These are phyloP conservation scores for Rhingia campestris DNA, from an alignment of 2,888 invertebrate species.

Conservation along the genomic window DNA sequence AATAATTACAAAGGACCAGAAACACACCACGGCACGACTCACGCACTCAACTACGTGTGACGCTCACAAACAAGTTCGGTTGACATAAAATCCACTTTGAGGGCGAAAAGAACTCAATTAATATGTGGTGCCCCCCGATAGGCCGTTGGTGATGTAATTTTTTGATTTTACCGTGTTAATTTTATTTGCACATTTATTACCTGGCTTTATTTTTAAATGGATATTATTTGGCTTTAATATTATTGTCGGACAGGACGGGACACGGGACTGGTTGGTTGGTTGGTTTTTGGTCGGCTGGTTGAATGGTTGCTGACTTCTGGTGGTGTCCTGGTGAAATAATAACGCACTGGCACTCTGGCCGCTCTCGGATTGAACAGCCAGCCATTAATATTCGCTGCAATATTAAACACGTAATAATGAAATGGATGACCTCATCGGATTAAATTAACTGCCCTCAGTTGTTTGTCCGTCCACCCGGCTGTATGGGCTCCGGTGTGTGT, in stretches of 20 bases:
- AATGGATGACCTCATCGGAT: constrained; percentile 74
- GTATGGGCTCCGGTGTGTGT: neutral
- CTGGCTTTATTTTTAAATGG: constrained; percentile 72
- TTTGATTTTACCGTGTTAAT: constrained; percentile 72
- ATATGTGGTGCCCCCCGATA: constrained; percentile 46
- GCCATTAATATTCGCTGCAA: constrained; percentile 72
- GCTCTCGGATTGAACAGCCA: constrained; percentile 61
- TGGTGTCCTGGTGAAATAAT: constrained; percentile 34
- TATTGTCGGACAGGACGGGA: constrained; percentile 41
- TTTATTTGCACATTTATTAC: constrained; percentile 75
- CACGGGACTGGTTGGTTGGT: constrained; percentile 58
- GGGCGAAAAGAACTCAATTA: constrained; percentile 67
- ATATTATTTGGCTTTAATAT: constrained; percentile 71
- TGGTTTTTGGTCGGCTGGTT: constrained; percentile 34
- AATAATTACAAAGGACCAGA: constrained; percentile 27
- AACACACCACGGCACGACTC: constrained; percentile 3
- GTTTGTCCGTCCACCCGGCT: too few relatives aligned
- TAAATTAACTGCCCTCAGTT: constrained; percentile 68
- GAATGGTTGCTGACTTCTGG: constrained; percentile 32
- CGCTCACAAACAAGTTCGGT: constrained; percentile 32
- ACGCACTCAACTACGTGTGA: constrained; percentile 26
- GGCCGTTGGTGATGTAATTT: constrained; percentile 63
- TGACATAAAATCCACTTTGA: constrained; percentile 59
- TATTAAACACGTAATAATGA: constrained; percentile 74
- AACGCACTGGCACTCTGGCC: constrained; percentile 44